These are phyloP conservation scores for Acanthochromis polyacanthus DNA, from an alignment of 2,113 vertebrate genomes.

Conservation along the genomic window DNA sequence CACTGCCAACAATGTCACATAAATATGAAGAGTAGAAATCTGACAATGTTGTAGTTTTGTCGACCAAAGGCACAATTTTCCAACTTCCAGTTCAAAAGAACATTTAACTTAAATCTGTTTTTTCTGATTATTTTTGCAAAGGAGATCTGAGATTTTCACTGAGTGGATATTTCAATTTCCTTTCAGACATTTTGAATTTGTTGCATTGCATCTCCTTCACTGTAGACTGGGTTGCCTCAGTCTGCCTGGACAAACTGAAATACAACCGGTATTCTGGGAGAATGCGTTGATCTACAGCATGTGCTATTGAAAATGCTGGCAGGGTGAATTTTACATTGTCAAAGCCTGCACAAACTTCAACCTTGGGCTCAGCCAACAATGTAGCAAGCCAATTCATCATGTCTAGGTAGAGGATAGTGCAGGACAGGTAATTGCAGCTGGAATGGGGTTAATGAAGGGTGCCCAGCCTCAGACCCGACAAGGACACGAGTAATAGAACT, in stretches of 20 bases:
- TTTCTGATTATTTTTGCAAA: background rate
- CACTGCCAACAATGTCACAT: background rate
- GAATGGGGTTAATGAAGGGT: conserved; percentile 34
- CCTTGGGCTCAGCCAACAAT: conserved; percentile 42
- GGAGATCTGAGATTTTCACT: too few relatives aligned
- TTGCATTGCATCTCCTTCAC: background rate
- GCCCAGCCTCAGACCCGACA: conserved; percentile 26
- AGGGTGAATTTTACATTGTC: conserved; percentile 38
- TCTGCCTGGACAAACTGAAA: conserved; percentile 1
- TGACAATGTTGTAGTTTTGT: background rate
- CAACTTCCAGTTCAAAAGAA: background rate
- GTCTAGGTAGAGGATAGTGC: background rate
- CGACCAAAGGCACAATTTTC: background rate
- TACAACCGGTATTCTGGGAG: conserved; percentile 7
- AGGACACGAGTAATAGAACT: conserved; percentile 26
- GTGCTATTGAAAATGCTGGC: conserved; percentile 17
- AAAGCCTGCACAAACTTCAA: conserved; percentile 21
- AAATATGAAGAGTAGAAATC: background rate
- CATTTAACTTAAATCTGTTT: background rate
- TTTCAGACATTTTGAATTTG: background rate
- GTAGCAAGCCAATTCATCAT: conserved; percentile 28
- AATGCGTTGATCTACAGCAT: background rate
- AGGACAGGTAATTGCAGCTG: conserved; percentile 9
- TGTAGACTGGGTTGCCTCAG: background rate
- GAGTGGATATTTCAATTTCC: background rate